Base-by-base conservation (phyloP, 2,888 invertebrate species). In the Diloba caeruleocephala region DNA sequence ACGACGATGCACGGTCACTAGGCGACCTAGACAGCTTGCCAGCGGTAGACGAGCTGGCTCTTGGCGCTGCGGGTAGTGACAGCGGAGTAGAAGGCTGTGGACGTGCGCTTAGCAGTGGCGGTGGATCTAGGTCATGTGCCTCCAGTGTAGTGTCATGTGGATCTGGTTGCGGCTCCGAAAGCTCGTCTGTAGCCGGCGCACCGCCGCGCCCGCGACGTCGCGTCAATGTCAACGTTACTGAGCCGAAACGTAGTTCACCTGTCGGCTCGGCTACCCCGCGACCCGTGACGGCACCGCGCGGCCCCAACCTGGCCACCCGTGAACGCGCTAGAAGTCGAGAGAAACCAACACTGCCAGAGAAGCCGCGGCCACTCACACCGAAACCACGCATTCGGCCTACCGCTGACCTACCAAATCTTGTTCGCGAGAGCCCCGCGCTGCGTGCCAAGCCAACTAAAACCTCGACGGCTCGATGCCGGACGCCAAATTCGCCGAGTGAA, bases 141-240 rank as follows among this genome's bases (percentile, higher is more conserved):
- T 97, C 97, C 29, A 97, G 97, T 62, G 94, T 97, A 55, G 96
- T 96, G 14, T 97, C 97, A 57, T 96, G 96, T 79, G 96, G 96
- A 64, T 97, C 96, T 1, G 96, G 96, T 5, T 96, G 96, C 76
- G 97, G 97, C 37, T 97, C 97, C 68, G 97, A 97, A 78, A 97
- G 96, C 81, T 96, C 97, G 0, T 96, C 96, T 0, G 85, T 96
- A 25, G 95, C 96, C 2, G 90, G 85, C 10, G 88, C 93, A 9
- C 91, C 93, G 14, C 93, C 94, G 37, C 88, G 94, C 9, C 87
- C 89, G 1, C 81, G 89, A 8, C 90, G 94, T 26, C 95, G 95
- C 55, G 95, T 95, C 72, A 95, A 95, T 80, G 94, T 95, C 8
- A 92, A 92, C 34, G 88, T 94, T 55, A 81, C 92, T 15, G 96